These are phyloP conservation scores for Columba janthina DNA, from an alignment of 2,113 vertebrate genomes.

Conservation along the genomic window DNA sequence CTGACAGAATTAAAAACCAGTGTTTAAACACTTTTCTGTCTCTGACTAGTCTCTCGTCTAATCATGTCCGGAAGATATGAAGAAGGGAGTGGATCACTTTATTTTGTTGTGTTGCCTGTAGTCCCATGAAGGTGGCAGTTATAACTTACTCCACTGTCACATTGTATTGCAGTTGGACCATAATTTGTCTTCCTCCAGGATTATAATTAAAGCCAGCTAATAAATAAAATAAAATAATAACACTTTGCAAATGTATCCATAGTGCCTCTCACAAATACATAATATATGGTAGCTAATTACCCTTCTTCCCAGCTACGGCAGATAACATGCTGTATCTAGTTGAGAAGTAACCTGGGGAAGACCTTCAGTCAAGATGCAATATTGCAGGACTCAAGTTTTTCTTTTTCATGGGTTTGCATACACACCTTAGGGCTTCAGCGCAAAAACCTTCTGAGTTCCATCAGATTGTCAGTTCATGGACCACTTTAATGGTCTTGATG, in stretches of 20 bases:
- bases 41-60: neutral
- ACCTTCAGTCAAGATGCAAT: neutral
- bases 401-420: neutral
- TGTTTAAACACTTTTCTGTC: neutral
- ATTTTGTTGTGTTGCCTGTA: neutral
- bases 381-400: neutral
- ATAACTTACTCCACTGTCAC: constrained; percentile 22
- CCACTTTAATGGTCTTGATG: fast-evolving
- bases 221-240: constrained; percentile 59
- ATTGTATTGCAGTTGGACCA: neutral
- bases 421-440: neutral
- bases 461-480: neutral
- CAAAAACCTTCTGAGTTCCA: neutral
- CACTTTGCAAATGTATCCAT: constrained; percentile 13
- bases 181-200: constrained; percentile 11
- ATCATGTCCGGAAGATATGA: neutral
- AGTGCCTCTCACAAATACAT: constrained; percentile 4
- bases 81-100: neutral
- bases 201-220: constrained; percentile 58
- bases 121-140: neutral
- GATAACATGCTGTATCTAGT: neutral
- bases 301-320: neutral
- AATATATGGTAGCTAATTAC: constrained; percentile 40
- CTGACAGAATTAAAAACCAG: neutral
- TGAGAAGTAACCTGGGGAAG: neutral